A percentile compares a stretch with the other conserved stretches of the same genome.
phyloP scores from a whole-genome alignment of 2,797 vertebrate species.

The Sphenopsis melanotis region DNA sequence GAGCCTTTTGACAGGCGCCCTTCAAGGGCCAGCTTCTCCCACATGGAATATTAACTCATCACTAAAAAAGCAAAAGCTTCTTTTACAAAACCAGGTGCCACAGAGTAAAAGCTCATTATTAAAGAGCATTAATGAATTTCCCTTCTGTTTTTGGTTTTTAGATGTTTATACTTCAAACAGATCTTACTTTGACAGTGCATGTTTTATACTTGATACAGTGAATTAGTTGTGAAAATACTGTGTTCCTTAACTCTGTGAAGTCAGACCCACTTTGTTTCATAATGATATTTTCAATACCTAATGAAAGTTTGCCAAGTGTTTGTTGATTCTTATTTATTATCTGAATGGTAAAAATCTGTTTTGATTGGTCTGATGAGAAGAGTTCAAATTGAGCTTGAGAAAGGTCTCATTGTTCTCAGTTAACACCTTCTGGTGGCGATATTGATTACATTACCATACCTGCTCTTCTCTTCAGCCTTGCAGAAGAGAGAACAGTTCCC shows the following conservation, averaged over 20 bases:
- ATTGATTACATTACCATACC: neutral
- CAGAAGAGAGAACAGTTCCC: neutral
- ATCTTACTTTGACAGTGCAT: neutral
- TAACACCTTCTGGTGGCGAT: neutral
- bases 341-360: neutral
- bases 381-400: neutral
- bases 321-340: neutral
- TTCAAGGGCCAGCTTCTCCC: neutral
- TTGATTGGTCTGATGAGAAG: neutral
- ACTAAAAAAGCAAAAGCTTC: neutral
- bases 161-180: neutral
- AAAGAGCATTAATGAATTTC: neutral
- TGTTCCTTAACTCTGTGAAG: neutral
- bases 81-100: neutral
- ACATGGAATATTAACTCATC: neutral
- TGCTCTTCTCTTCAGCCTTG: neutral
- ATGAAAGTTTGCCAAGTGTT: neutral
- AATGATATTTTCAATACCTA: neutral
- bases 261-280: neutral
- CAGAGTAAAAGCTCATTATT: neutral
- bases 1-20: neutral
- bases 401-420: neutral
- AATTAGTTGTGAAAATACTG: neutral
- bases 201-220: neutral
- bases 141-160: neutral